phyloP scores from a whole-genome alignment of 2,113 vertebrate genomes.

The Cyphomyrus plagiostoma region DNA sequence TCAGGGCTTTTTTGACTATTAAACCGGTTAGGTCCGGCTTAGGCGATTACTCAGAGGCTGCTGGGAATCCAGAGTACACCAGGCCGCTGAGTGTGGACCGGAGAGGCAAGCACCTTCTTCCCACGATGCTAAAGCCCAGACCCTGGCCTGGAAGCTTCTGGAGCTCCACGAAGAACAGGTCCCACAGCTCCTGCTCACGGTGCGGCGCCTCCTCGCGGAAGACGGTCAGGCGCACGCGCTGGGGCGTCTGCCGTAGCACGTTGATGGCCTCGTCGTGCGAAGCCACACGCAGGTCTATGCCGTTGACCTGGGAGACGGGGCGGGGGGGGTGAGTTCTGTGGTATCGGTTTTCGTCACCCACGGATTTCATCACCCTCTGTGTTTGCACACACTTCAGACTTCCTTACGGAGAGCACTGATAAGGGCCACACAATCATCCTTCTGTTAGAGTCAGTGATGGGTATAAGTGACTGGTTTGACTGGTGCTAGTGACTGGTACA shows the following conservation, averaged over 20 bases:
- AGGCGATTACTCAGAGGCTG: no score
- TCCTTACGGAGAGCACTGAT: neutral
- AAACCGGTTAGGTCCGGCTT: neutral
- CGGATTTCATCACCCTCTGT: neutral
- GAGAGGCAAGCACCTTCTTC: slow-evolving; percentile 70
- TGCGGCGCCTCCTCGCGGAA: slow-evolving; percentile 91
- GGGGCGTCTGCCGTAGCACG: slow-evolving; percentile 88
- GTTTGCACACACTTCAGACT: neutral
- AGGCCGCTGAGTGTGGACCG: neutral
- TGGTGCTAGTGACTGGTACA: neutral
- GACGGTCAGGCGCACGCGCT: slow-evolving; percentile 75
- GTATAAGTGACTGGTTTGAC: neutral
- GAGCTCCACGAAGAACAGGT: slow-evolving; percentile 77
- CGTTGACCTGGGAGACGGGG: slow-evolving; percentile 70
- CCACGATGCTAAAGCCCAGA: slow-evolving; percentile 91
- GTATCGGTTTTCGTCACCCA: neutral
- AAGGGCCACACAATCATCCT: neutral
- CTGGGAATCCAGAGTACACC: neutral
- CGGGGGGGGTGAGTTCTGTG: neutral
- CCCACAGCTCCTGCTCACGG: slow-evolving; percentile 91
- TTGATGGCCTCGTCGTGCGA: slow-evolving; percentile 94
- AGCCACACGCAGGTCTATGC: slow-evolving; percentile 81
- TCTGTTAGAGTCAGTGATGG: neutral
- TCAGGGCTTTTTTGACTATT: neutral
- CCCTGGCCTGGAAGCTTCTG: slow-evolving; percentile 84